Evolutionary conservation across 2,888 invertebrate species (phyloP).

Genomic region (Drosophila yooni): DNA sequence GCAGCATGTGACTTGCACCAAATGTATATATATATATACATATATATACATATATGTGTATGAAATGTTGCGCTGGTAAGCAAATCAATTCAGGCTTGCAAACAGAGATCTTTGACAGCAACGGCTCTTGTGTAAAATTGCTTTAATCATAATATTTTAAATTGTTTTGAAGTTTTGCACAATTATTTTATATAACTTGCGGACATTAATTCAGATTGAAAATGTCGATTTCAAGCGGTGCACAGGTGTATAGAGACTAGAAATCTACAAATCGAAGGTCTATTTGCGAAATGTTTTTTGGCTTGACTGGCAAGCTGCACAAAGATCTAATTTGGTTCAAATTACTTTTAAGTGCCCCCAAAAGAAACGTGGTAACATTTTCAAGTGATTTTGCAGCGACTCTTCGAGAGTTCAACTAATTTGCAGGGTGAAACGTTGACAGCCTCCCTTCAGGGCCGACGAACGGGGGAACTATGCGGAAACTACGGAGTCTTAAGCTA

Average conservation of each 20-base stretch:
- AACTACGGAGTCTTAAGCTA: conserved; percentile 21
- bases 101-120: conserved; percentile 35
- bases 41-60: conserved; percentile 22
- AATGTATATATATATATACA: not conserved
- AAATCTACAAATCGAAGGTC: conserved; percentile 46
- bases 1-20: conserved; percentile 13
- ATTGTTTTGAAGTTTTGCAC: conserved; percentile 53
- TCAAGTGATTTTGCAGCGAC: conserved; percentile 31
- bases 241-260: conserved; percentile 35
- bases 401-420: conserved; percentile 38
- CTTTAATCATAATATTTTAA: conserved; percentile 41
- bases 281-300: conserved; percentile 42
- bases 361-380: conserved; percentile 52
- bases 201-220: conserved; percentile 21
- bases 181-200: conserved; percentile 65
- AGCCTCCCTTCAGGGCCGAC: conserved; percentile 29
- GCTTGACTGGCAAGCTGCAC: conserved; percentile 62
- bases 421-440: conserved; percentile 37
- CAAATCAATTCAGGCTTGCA: conserved; percentile 58
- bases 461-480: not conserved
- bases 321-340: conserved; percentile 74
- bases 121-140: conserved; percentile 35
- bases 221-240: conserved; percentile 5
- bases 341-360: conserved; percentile 72
- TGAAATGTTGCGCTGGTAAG: conserved; percentile 25